Evolutionary conservation across 2,888 invertebrate species (phyloP).

Genomic region (Branchipolynoe longqiensis): DNA sequence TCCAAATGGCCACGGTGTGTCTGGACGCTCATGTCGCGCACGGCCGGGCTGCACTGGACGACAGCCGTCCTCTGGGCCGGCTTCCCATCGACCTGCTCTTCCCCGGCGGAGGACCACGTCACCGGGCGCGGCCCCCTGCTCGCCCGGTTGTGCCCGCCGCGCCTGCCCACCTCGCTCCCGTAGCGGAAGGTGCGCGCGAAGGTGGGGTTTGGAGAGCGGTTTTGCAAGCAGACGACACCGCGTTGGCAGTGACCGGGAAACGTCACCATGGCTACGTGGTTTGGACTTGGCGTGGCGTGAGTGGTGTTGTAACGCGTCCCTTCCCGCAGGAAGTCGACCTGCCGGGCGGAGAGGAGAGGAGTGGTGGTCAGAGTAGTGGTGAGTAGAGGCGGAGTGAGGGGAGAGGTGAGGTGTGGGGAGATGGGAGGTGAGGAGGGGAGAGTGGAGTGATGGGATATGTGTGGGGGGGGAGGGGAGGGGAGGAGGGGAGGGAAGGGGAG

Average conservation of each 20-base stretch:
- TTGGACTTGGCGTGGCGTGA: background rate
- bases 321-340: constrained; percentile 9
- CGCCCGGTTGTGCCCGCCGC: constrained; percentile 36
- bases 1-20: background rate
- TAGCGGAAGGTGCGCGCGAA: constrained; percentile 27
- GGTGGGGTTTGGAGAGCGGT: constrained; percentile 20
- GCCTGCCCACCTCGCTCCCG: constrained; percentile 15
- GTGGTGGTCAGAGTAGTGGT: too few relatives aligned
- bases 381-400: too few relatives aligned
- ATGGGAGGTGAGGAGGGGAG: too few relatives aligned
- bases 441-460: too few relatives aligned
- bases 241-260: constrained; percentile 14
- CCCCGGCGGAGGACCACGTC: background rate
- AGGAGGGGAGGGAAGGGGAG: too few relatives aligned
- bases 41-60: constrained; percentile 39
- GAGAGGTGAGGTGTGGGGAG: too few relatives aligned
- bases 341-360: too few relatives aligned
- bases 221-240: background rate
- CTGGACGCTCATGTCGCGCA: constrained; percentile 39
- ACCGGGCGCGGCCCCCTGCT: background rate
- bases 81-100: background rate
- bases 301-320: background rate
- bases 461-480: too few relatives aligned
- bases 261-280: background rate
- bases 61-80: background rate